These are phyloP conservation scores for Netelia melanura DNA, from an alignment of 2,888 invertebrate genomes.

Conservation along the genomic window DNA sequence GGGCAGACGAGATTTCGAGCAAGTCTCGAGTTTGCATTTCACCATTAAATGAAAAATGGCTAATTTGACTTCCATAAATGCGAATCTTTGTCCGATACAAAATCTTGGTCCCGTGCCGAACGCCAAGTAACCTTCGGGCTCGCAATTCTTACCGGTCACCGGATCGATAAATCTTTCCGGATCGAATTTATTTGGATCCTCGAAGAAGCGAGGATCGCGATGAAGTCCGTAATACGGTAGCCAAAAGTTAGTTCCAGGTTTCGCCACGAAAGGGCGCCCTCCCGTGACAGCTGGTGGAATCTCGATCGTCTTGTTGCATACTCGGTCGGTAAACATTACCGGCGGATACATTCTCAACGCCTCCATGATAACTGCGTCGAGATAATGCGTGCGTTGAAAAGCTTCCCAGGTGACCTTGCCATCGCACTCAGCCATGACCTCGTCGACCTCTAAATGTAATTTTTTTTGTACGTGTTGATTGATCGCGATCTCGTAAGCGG, in stretches of 20 bases:
- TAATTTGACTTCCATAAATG: conserved; percentile 71
- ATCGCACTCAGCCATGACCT: conserved; percentile 47
- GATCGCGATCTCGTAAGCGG: conserved; percentile 70
- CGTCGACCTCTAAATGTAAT: conserved; percentile 74
- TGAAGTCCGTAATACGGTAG: conserved; percentile 84
- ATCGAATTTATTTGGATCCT: conserved; percentile 85
- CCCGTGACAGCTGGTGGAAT: conserved; percentile 80
- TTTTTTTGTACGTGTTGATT: conserved; percentile 71
- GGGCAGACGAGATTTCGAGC: conserved; percentile 70
- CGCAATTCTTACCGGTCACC: conserved; percentile 81
- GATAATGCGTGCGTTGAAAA: conserved; percentile 75
- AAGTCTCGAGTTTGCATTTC: conserved; percentile 69
- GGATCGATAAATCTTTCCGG: conserved; percentile 84
- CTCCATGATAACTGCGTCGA: conserved; percentile 81
- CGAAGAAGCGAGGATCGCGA: conserved; percentile 83
- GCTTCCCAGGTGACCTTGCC: conserved; percentile 75
- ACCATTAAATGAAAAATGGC: conserved; percentile 74
- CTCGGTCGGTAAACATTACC: conserved; percentile 85
- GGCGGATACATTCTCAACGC: conserved; percentile 80
- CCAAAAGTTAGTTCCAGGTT: conserved; percentile 79
- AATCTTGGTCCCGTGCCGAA: conserved; percentile 82
- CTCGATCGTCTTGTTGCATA: conserved; percentile 85
- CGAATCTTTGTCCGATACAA: conserved; percentile 81
- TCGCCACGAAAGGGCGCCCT: conserved; percentile 69
- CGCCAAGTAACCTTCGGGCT: conserved; percentile 78